phyloP scores from a whole-genome alignment of 2,888 invertebrate genomes.

The Bellardia pandia region DNA sequence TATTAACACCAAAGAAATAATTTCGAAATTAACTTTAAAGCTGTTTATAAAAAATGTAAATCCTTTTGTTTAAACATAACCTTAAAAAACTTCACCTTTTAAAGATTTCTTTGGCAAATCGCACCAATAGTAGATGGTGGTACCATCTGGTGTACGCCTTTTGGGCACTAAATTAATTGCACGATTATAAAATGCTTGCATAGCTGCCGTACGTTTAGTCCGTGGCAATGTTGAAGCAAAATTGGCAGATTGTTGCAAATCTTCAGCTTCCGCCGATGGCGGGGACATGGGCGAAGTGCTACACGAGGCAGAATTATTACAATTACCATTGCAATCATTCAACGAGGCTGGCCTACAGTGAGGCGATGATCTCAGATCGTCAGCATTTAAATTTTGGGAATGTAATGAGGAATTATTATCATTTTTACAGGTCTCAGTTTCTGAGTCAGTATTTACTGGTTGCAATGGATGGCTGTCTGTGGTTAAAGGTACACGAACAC shows the following conservation, averaged over 20 bases:
- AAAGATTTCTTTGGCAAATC: conserved; percentile 88
- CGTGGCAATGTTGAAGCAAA: conserved; percentile 78
- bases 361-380: conserved; percentile 57
- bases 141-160: conserved; percentile 92
- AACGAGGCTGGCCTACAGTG: conserved; percentile 62
- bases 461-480: conserved; percentile 82
- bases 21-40: neutral
- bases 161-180: conserved; percentile 87
- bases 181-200: conserved; percentile 81
- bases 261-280: conserved; percentile 61
- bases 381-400: conserved; percentile 70
- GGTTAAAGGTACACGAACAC: conserved; percentile 80
- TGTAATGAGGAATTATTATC: conserved; percentile 63
- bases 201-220: conserved; percentile 77
- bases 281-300: conserved; percentile 68
- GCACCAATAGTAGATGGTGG: conserved; percentile 94
- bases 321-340: conserved; percentile 80
- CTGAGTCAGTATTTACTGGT: conserved; percentile 61
- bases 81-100: conserved; percentile 83
- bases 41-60: neutral
- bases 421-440: conserved; percentile 71
- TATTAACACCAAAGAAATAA: neutral
- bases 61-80: neutral
- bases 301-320: conserved; percentile 75
- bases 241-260: conserved; percentile 70